These are phyloP conservation scores for Enteromius unitaeniatus DNA, from an alignment of 2,797 vertebrate species.

Conservation along the genomic window DNA sequence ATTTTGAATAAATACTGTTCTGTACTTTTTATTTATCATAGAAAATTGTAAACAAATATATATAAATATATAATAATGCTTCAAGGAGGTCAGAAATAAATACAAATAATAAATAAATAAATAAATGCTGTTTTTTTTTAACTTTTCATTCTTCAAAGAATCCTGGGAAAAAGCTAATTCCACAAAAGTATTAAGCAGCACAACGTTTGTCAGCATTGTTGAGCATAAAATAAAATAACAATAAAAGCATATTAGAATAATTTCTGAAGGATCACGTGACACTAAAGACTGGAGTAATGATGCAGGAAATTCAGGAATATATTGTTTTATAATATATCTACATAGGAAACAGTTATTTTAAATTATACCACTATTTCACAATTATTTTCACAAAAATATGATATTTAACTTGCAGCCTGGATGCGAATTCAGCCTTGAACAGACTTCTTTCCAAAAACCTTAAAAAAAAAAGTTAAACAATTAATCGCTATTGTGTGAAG, in stretches of 20 bases:
- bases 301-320: background rate
- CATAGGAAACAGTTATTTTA: background rate
- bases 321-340: background rate
- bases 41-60: too few relatives aligned
- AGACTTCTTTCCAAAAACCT: too few relatives aligned
- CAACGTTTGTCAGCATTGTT: background rate
- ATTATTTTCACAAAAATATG: background rate
- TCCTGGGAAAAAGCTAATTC: too few relatives aligned
- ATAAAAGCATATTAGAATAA: background rate
- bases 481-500: background rate
- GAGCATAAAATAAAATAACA: too few relatives aligned
- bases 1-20: too few relatives aligned
- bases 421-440: too few relatives aligned
- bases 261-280: background rate
- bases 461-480: background rate
- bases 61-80: too few relatives aligned
- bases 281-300: background rate
- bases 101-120: too few relatives aligned
- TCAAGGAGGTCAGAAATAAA: too few relatives aligned
- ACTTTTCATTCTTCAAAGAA: background rate
- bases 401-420: too few relatives aligned
- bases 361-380: background rate
- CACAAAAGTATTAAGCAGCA: background rate
- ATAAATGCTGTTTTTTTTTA: too few relatives aligned
- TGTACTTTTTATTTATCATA: too few relatives aligned